Percentiles rank a stretch among this genome's conserved stretches.
Conservation (phyloP, 2,797 vertebrate species). For the Rhincodon typus region DNA sequence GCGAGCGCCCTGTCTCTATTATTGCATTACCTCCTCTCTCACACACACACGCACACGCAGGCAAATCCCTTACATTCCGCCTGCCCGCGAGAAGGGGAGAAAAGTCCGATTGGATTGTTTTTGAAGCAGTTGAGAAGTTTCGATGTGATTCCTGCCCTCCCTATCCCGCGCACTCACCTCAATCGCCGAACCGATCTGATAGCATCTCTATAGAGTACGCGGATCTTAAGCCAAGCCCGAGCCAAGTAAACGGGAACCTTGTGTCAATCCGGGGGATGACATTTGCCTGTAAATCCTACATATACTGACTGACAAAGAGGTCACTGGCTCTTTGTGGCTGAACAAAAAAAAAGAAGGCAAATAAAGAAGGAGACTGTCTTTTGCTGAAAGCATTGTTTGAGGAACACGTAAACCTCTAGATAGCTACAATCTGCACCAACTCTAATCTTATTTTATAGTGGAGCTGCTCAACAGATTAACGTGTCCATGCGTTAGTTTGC, state of each 20-base stretch:
- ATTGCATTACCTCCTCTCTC: no score
- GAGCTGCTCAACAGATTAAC: slow-evolving; percentile 40
- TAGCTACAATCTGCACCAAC: not conserved
- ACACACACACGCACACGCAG: no score
- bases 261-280: not conserved
- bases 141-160: not conserved
- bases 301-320: not conserved
- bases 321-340: not conserved
- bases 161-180: not conserved
- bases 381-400: not conserved
- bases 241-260: not conserved
- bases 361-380: not conserved
- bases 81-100: no score
- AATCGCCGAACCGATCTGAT: not conserved
- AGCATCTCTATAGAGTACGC: not conserved
- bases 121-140: not conserved
- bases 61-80: no score
- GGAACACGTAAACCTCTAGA: not conserved
- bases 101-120: not conserved
- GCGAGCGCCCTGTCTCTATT: no score
- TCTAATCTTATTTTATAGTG: not conserved
- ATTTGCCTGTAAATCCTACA: not conserved
- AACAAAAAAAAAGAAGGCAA: not conserved
- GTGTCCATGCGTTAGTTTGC: slow-evolving; percentile 39
- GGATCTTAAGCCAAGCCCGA: not conserved